Conservation (phyloP, 2,797 vertebrate species). For the Crocodylus rhombifer region DNA sequence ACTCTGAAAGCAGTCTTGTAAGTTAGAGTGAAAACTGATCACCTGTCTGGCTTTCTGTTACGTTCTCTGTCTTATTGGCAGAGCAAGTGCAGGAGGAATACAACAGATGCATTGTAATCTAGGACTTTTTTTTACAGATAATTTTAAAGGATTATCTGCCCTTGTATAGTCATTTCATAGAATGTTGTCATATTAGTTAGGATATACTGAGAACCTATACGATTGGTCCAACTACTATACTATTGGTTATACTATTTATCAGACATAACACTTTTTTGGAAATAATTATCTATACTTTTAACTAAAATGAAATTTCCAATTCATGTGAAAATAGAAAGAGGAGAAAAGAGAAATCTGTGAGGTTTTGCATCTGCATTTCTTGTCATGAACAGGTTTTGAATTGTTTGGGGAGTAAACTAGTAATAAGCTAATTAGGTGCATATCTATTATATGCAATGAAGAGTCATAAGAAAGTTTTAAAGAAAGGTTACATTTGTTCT, state of each 20-base stretch:
- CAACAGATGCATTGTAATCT: neutral
- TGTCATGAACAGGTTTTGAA: neutral
- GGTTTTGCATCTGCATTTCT: neutral
- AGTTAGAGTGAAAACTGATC: neutral
- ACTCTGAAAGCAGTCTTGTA: too few relatives aligned
- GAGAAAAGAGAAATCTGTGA: neutral
- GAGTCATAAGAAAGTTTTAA: neutral
- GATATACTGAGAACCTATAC: neutral
- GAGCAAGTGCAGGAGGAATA: neutral
- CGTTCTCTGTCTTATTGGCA: neutral
- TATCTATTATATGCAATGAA: neutral
- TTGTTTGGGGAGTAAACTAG: neutral
- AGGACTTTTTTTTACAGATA: neutral
- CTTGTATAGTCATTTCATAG: neutral
- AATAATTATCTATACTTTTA: neutral
- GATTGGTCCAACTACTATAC: neutral
- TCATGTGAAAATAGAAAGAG: neutral
- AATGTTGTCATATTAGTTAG: neutral
- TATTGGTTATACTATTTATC: neutral
- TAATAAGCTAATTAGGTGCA: neutral
- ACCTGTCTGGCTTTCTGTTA: neutral
- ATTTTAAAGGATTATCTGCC: neutral
- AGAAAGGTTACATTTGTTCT: slow-evolving; percentile 9
- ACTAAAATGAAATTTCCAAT: slow-evolving; percentile 16
- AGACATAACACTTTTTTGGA: neutral